Evolutionary conservation across 1,140 invertebrate genomes (phyloP), one percentile per base, ranked within the genome.

Genomic region (Colletes latitarsis): DNA sequence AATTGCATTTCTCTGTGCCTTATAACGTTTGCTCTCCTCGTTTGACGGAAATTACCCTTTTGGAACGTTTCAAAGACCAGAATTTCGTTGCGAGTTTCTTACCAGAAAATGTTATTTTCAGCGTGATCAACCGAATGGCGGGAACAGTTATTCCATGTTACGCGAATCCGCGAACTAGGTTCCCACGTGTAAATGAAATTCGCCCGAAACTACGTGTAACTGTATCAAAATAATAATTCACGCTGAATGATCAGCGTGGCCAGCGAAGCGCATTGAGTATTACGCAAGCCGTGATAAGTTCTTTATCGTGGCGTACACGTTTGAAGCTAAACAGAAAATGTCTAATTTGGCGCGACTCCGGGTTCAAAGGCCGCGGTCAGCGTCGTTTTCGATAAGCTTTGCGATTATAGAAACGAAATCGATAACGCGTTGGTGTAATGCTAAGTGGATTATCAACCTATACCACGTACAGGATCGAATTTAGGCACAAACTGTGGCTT

Each of bases 201-300:
- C 63, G 63, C n/a, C 41, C 12, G n/a, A 53, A 63, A 55, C 14
- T 63, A 12, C 21, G 6, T 12, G 30, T 41, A 14, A 43, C 52
- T 3, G 52, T 66, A 55, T 12, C 15, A 4, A 60, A 69, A 69
- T 39, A 39, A 19, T 74, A 52, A n/a, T 58, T 60, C 55, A 60
- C 17, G 60, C 17, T 21, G 15, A n/a, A 3, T 14, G 19, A 71
- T 43, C 49, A 21, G 8, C 17, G n/a, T 10, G 21, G 9, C 43
- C 58, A 39, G 9, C 46, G 57, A 21, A 14, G 9, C 49, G 12
- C 52, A 52, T 77, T 60, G 12, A 6, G 9, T 8, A 19, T 72
- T 72, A 53, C 69, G 69, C 10, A 72, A 71, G 21, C 46, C 0
- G 19, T 8, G 21, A 77, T 71, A 52, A 63, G 17, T 53, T 9